Base-by-base conservation (phyloP, 1,140 invertebrate genomes). In the Coenobita brevimanus region DNA sequence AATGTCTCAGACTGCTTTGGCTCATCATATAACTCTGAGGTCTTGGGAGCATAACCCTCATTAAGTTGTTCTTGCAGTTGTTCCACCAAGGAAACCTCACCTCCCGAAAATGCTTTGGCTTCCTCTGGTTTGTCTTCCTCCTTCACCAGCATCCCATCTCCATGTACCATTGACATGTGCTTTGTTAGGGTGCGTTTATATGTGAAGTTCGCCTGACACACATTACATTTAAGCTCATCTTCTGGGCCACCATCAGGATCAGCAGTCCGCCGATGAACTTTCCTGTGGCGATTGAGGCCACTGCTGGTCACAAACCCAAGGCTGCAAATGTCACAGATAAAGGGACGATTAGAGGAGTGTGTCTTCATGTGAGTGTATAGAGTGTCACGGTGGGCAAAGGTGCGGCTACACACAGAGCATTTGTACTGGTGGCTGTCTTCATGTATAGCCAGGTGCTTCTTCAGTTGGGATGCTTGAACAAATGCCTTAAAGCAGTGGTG, bases 371-470 rank as follows among this genome's bases (percentile, higher is more conserved):
- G 92, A 10, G 90, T 89, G 57, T 91, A 91, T 1, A 92, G 73
- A 41, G 91, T 88, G 43, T 91, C 91, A 46, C 91, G 91, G 33
- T 91, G 90, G 2, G 91, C 87, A 89, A 92, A 92, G 41, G 80
- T 89, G 80, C 91, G 92, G 3, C 80, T 89, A 93, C 98, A 99
- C 1, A 98, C 96, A 91, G 97, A 96, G 92, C 99, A 99, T 92
- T 98, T 97, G 94, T 99, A 99, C 0, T 99, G 99, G 57, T 98
- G 93, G 91, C 99, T 98, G 0, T 98, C 98, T 3, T 97, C 98
- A 92, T 99, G 99, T 17, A 98, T 99, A 87, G 98, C 86, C 91
- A 92, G 33, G 78, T 91, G 90, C 30, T 89, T 87, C 36, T 84
- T 83, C 3, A 91, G 89, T 13, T 79, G 73, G 6, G 90, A 89